Conservation (phyloP, 2,888 invertebrate species). For the Chesias legatella region DNA sequence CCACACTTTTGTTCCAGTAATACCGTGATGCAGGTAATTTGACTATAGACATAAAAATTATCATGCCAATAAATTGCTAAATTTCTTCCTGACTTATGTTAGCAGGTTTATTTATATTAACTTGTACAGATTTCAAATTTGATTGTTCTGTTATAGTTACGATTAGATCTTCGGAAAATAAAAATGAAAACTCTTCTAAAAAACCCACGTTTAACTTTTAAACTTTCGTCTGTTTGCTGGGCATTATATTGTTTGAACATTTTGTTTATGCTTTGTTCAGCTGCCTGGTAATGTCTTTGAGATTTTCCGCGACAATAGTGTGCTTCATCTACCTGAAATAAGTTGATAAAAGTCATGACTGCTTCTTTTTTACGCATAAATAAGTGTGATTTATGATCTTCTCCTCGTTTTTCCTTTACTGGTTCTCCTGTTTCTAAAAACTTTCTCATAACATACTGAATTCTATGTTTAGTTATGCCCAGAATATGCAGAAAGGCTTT, state of each 20-base stretch:
- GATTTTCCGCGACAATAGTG: constrained; percentile 29
- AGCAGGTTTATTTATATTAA: too few relatives aligned
- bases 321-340: constrained; percentile 24
- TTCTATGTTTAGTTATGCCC: constrained; percentile 2
- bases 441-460: constrained; percentile 4
- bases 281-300: constrained; percentile 18
- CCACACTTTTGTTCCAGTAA: background rate
- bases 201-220: constrained; percentile 21
- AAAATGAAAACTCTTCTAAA: constrained; percentile 22
- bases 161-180: too few relatives aligned
- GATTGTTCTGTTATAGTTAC: too few relatives aligned
- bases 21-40: constrained; percentile 1
- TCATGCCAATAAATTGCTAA: constrained; percentile 6
- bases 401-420: constrained; percentile 8
- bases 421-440: constrained; percentile 11
- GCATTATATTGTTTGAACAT: constrained; percentile 23
- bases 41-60: constrained; percentile 5
- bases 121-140: too few relatives aligned
- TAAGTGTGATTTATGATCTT: constrained; percentile 20
- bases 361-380: constrained; percentile 18
- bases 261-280: constrained; percentile 24
- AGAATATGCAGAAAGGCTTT: constrained; percentile 5
- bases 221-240: constrained; percentile 15
- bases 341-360: constrained; percentile 25
- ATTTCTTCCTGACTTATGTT: background rate